Base-by-base conservation (phyloP, 2,797 vertebrate species). In the Fundulus diaphanus region DNA sequence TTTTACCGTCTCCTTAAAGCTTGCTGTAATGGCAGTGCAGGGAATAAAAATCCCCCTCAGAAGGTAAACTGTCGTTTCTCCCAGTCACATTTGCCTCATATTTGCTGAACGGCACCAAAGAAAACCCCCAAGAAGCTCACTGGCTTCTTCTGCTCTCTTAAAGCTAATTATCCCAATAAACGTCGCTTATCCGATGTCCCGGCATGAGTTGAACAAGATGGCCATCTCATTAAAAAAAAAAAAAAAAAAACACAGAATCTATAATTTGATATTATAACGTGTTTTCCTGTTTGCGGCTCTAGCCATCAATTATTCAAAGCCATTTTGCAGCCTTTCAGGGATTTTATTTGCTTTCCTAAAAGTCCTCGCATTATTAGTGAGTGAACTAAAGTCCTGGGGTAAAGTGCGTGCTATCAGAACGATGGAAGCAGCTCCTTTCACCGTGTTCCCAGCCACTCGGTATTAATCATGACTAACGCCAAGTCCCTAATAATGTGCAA, bases 361-460 rank as follows among this genome's bases (percentile, higher is more conserved):
- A 52, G 57, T 52, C 33, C 31, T 22, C 79, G 48, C 52, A 72
- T 44, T 22, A 67, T 67, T 67, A 42, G 37, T 27, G 37, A 44
- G 24, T 44, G 37, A 67, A 44, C 63, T 44, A 37, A 76, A 84
- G 71, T 80, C 73, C 44, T 37, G 0, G 22, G 7, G 68, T 42
- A 51, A 44, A n/a, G 9, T 15, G 48, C 73, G 46, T 70, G 75
- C 54, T 70, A 56, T 80, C 81, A 73, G 78, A 63, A 51, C 42
- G 6, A 13, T 56, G 40, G 63, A 68, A 73, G 56, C 76, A 42
- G 31, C n/a, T 61, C 7, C 61, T 61, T 71, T 70, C 37, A 65
- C 57, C 72, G 16, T 33, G 57, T 22, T 22, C 66, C 83, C 76
- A 37, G 83, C 80, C 77, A 85, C 87, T 68, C 74, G 31, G 3